Percentiles rank a stretch among this genome's conserved stretches.
Conservation (phyloP, 2,888 invertebrate species). For the Tuta absoluta region DNA sequence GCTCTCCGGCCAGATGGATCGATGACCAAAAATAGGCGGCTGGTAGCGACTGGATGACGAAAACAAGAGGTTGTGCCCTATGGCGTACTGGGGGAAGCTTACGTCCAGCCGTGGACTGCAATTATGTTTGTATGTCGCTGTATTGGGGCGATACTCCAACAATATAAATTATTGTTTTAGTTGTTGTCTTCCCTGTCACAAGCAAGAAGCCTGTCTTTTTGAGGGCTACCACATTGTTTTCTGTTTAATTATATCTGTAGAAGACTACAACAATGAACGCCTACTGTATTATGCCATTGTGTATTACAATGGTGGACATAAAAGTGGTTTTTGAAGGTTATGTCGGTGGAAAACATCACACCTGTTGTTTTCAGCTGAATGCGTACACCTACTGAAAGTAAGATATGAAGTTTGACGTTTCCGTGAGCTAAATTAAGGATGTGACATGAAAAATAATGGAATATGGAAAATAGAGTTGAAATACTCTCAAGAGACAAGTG, state of each 20-base stretch:
- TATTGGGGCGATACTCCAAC: too few relatives aligned
- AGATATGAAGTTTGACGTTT: neutral
- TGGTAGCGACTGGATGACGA: too few relatives aligned
- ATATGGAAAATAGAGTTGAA: neutral
- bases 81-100: too few relatives aligned
- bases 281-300: conserved; percentile 20
- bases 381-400: neutral
- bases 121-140: too few relatives aligned
- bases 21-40: too few relatives aligned
- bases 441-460: neutral
- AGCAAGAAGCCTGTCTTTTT: neutral
- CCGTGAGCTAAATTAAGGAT: neutral
- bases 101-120: too few relatives aligned
- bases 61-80: too few relatives aligned
- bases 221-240: neutral
- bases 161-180: neutral
- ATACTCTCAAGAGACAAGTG: neutral
- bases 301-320: neutral
- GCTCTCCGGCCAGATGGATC: too few relatives aligned
- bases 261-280: conserved; percentile 41
- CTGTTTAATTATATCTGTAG: conserved; percentile 30
- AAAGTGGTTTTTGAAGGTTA: conserved; percentile 20
- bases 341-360: neutral
- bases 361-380: neutral
- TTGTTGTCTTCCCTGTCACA: neutral